These are phyloP conservation scores for Entomyzon cyanotis DNA, from an alignment of 2,113 vertebrate genomes.

Conservation along the genomic window DNA sequence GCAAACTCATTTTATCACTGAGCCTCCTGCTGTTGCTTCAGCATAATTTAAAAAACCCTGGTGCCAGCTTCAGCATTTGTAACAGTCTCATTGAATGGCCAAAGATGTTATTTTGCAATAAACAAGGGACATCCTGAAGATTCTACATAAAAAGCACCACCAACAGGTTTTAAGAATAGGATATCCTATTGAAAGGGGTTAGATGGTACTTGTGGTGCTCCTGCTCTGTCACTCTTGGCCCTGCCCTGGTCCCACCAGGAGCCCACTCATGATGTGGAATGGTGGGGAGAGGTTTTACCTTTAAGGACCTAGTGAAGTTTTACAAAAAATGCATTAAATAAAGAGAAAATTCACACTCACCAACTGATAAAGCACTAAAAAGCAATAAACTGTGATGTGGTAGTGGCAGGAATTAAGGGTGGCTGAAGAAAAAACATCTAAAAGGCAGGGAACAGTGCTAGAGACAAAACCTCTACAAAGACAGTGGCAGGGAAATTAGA, in stretches of 20 bases:
- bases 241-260: not conserved
- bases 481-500: conserved; percentile 40
- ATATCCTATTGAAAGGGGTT: not conserved
- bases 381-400: not conserved
- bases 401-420: not conserved
- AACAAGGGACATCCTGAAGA: not conserved
- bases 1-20: not conserved
- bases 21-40: not conserved
- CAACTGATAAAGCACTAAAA: not conserved
- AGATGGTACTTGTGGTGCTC: not conserved
- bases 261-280: not conserved
- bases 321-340: not conserved
- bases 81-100: not conserved
- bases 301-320: not conserved
- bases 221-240: not conserved
- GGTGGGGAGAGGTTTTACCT: not conserved
- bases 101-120: not conserved
- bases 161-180: not conserved
- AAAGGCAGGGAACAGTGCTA: not conserved
- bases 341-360: not conserved
- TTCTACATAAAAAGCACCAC: not conserved
- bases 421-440: not conserved
- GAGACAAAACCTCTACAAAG: conserved; percentile 44
- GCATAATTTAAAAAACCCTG: not conserved
- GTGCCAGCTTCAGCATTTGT: not conserved